These are phyloP conservation scores for Eulimnadia texana DNA, from an alignment of 1,140 invertebrate species.

Conservation along the genomic window DNA sequence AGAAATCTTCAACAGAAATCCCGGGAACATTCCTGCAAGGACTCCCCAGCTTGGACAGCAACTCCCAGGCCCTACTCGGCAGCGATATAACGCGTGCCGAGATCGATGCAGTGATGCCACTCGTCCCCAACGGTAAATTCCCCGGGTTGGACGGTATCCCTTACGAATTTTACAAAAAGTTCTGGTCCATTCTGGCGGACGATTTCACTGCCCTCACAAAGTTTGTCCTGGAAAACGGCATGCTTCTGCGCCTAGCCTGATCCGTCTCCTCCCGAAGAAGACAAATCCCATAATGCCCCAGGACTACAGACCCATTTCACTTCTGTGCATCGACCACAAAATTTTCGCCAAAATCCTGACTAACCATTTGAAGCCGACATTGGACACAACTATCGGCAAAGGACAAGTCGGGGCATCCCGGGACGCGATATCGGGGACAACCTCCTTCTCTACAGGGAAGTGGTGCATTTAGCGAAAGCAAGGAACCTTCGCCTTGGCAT, in stretches of 20 bases:
- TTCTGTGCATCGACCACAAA: background rate
- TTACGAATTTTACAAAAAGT: background rate
- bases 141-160: background rate
- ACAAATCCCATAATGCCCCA: background rate
- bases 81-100: background rate
- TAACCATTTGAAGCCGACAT: background rate
- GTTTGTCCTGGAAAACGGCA: too few relatives aligned
- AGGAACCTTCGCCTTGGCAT: background rate
- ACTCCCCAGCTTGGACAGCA: background rate
- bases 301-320: background rate
- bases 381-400: background rate
- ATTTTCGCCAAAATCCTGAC: background rate
- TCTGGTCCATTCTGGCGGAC: too few relatives aligned
- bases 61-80: background rate
- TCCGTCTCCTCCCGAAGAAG: background rate
- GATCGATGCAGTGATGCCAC: background rate
- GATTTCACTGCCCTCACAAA: too few relatives aligned
- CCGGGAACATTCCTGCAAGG: background rate
- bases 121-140: background rate
- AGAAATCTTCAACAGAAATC: background rate
- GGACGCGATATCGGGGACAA: background rate
- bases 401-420: background rate
- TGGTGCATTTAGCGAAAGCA: background rate
- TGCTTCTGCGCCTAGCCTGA: background rate
- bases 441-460: background rate